A percentile compares a stretch with the other conserved stretches of the same genome.
Evolutionary conservation across 1,140 invertebrate genomes (phyloP).

Genomic region (Myzus persicae): DNA sequence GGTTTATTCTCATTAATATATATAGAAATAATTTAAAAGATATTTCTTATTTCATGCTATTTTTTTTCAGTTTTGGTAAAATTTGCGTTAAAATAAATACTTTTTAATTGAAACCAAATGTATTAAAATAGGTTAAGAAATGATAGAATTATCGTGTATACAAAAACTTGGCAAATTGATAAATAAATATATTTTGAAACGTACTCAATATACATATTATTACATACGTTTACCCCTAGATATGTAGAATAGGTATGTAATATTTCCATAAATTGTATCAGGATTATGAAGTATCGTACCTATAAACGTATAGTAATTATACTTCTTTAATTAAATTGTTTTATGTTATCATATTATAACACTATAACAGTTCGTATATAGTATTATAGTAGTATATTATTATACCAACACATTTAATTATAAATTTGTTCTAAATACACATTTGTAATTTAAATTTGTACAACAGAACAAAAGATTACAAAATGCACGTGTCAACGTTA

Average conservation of each 20-base stretch:
- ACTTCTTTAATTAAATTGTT: not conserved
- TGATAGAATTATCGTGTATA: no score
- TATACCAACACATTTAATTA: not conserved
- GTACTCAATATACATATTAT: not conserved
- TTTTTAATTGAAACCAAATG: no score
- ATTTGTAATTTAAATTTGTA: slow-evolving; percentile 5
- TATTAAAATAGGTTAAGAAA: no score
- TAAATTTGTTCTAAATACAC: not conserved
- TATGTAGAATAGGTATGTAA: not conserved
- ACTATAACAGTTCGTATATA: not conserved
- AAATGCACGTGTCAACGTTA: not conserved
- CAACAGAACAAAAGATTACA: not conserved
- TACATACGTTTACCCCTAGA: not conserved
- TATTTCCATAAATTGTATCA: not conserved
- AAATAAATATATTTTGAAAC: not conserved
- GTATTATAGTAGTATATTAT: not conserved
- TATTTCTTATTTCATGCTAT: no score
- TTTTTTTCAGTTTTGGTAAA: no score
- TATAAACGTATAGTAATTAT: not conserved
- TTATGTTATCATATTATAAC: not conserved
- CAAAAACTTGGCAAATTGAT: no score
- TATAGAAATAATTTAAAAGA: no score
- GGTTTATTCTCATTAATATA: not conserved
- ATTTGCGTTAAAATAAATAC: no score
- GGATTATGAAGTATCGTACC: no score